Evolutionary conservation across 2,888 invertebrate species (phyloP).

Genomic region (Actias luna): DNA sequence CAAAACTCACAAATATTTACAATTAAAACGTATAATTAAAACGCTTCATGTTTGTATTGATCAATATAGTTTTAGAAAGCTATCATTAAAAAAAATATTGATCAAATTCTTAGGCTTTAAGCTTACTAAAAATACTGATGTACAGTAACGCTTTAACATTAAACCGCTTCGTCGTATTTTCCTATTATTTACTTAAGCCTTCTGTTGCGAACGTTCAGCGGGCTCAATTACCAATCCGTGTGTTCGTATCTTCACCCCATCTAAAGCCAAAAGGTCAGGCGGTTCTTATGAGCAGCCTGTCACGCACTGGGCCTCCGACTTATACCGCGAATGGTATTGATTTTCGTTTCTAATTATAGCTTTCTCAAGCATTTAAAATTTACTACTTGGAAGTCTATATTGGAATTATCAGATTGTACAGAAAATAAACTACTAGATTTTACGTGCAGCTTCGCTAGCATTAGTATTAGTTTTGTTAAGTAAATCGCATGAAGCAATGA

Average conservation of each 20-base stretch:
- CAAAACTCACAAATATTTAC: no score
- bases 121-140: background rate
- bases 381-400: conserved; percentile 8
- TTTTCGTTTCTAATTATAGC: conserved; percentile 24
- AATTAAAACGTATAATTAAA: background rate
- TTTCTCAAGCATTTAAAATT: conserved; percentile 24
- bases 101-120: background rate
- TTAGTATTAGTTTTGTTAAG: no score
- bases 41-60: background rate
- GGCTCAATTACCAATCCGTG: conserved; percentile 23
- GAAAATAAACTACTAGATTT: no score
- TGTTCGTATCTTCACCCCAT: conserved; percentile 42
- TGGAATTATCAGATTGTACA: conserved; percentile 13
- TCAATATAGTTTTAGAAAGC: background rate
- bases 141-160: background rate
- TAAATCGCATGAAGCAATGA: no score
- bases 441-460: no score
- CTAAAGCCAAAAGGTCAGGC: conserved; percentile 35
- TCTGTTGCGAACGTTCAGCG: background rate
- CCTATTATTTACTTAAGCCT: conserved; percentile 6
- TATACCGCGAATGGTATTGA: conserved; percentile 26
- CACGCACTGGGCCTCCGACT: conserved; percentile 31
- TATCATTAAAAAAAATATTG: background rate
- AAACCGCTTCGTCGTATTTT: background rate
- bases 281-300: conserved; percentile 44